Base-by-base conservation (phyloP, 2,888 invertebrate species). In the Drosophila pseudotalamancana region DNA sequence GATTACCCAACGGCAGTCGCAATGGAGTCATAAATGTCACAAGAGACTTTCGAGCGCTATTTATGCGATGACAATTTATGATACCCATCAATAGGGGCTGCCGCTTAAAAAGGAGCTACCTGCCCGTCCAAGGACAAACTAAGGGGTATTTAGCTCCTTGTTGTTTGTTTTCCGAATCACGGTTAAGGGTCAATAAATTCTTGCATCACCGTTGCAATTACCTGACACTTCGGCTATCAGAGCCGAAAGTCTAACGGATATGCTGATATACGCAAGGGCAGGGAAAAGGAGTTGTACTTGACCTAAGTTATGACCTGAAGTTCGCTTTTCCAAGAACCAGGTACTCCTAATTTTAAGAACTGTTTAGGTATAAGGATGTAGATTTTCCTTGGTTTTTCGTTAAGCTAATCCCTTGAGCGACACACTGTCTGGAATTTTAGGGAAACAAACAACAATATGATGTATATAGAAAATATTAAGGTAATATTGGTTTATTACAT, bases 21-120 rank as follows among this genome's bases (percentile, higher is more conserved):
- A 83, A 83, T 72, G 61, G 88, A 88, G 77, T 89, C 88, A 88
- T 88, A 88, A 89, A 89, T 88, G 88, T 88, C 88, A 88, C 66
- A 46, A 45, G 54, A 31, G 66, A n/a, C n/a, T n/a, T n/a, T n/a
- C n/a, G n/a, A n/a, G 53, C 71, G 77, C 75, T 88, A 88, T 88
- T 88, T 88, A 88, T 88, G 88, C 61, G 88, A 88, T 88, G 89
- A 88, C 88, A 65, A 61, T 77, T 89, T 85, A 78, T 89, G 88
- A 88, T 88, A 89, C 83, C 35, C 68, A 70, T 72, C 70, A 69
- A 51, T 19, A 32, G 54, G 50, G 9, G 42, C 51, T 46, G 45
- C 39, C 19, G 45, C 27, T 23, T 3, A 14, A 5, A 25, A 23
- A 14, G 6, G 12, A 11, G 39, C 67, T 79, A 70, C 73, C 70